Base-by-base conservation (phyloP, 2,888 invertebrate genomes). In the Drosophila formosana region DNA sequence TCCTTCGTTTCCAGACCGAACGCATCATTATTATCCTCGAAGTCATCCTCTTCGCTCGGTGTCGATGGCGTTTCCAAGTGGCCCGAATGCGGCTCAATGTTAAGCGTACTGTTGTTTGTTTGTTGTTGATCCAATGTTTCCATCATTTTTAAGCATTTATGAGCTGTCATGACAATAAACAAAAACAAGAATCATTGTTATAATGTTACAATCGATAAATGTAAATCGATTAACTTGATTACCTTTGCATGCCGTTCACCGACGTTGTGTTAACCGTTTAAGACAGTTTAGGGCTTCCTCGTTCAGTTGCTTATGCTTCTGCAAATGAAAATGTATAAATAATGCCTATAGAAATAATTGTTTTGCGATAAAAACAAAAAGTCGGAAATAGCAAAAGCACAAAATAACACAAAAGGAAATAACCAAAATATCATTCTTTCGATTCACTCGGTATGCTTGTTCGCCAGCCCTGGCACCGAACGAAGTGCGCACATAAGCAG, bases 111-210 rank as follows among this genome's bases (percentile, higher is more conserved):
- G 69, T 80, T 76, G 69, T 80, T 76, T 61, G 76, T 76, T 76
- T 84, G 69, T 78, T 77, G 75, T 60, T 87, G 79, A 60, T 84
- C 86, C 78, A 83, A 75, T 57, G 84, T 75, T 82, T 91, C 90
- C 91, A 91, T 91, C 76, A 89, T 91, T 80, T 69, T 84, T 79
- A 75, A 68, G 86, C 83, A 83, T 85, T 85, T 82, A 83, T 72
- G 71, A 75, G 88, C 83, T 83, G 63, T 57, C 30, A 68, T 62
- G 52, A 11, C 52, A 62, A 66, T 46, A 71, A 46, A 25, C 62
- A 55, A 69, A 9, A 70, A 47, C 23, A 80, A 60, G 11, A 62
- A 53, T 41, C 53, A 46, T 72, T 62, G 68, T 49, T 62, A 30
- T 13, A 28, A 1, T 9, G 1, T 28, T 50, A 34, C 51, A 55